A percentile compares a stretch with the other conserved stretches of the same genome.
Evolutionary conservation across 1,140 invertebrate genomes (phyloP).

Genomic region (Bombus pyrosoma): DNA sequence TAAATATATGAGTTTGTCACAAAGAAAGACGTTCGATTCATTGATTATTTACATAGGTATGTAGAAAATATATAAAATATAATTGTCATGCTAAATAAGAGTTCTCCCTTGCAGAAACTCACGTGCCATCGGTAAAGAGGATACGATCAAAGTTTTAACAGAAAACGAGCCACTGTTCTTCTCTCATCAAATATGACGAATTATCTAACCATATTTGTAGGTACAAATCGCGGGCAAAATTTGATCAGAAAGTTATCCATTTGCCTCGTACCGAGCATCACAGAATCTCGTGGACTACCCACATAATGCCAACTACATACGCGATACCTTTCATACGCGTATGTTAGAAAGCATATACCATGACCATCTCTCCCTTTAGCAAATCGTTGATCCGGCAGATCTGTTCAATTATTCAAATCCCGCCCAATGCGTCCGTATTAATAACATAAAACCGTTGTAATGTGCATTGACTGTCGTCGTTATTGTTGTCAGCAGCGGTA

Average conservation of each 20-base stretch:
- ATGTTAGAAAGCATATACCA: neutral
- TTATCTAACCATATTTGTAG: too few species aligned
- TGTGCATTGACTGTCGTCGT: slow-evolving; percentile 72
- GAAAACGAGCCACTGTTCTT: too few species aligned
- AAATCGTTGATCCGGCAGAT: slow-evolving; percentile 53
- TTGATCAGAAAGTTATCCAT: too few species aligned
- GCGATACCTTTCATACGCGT: neutral
- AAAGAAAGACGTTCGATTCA: too few species aligned
- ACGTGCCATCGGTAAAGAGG: too few species aligned
- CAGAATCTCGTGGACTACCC: neutral
- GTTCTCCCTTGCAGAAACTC: neutral
- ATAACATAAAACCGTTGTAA: slow-evolving; percentile 80
- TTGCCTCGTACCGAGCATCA: too few species aligned
- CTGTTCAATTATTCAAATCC: slow-evolving; percentile 77
- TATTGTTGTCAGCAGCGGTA: slow-evolving; percentile 22
- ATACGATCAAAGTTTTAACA: neutral
- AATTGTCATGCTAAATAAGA: neutral
- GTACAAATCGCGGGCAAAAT: too few species aligned
- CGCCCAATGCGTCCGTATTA: slow-evolving; percentile 70
- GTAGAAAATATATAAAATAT: too few species aligned
- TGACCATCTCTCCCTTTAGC: neutral
- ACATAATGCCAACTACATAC: neutral
- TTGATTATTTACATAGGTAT: too few species aligned
- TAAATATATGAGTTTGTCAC: too few species aligned
- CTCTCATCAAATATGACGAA: too few species aligned